A percentile compares a stretch with the other conserved stretches of the same genome.
phyloP scores from a whole-genome alignment of 2,113 vertebrate species.

The Corvus cornix region DNA sequence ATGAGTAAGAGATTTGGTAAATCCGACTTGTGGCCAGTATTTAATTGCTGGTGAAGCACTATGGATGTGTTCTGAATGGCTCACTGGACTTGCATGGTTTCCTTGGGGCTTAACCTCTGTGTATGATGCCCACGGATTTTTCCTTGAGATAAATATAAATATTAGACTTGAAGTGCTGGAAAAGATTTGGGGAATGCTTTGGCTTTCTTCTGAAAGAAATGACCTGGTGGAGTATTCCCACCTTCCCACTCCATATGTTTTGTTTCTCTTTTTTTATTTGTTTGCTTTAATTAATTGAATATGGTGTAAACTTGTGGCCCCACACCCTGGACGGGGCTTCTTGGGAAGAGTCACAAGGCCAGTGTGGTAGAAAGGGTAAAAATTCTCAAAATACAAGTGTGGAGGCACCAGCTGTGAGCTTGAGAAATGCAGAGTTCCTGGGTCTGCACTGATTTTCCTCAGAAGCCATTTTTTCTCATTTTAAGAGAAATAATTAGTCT shows the following conservation, averaged over 20 bases:
- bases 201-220: not conserved
- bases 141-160: not conserved
- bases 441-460: not conserved
- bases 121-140: not conserved
- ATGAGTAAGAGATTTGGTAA: conserved; percentile 24
- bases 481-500: not conserved
- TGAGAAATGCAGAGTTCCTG: not conserved
- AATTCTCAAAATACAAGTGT: not conserved
- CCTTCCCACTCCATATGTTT: fast-evolving
- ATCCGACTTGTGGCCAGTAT: not conserved
- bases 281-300: not conserved
- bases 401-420: not conserved
- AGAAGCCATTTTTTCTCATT: not conserved
- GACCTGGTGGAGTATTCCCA: not conserved
- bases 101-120: not conserved
- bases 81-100: not conserved
- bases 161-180: not conserved
- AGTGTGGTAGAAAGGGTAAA: not conserved
- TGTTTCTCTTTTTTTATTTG: no score
- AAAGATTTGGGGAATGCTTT: not conserved
- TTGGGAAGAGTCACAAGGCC: not conserved
- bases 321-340: not conserved
- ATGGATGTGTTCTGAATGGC: not conserved
- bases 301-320: not conserved
- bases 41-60: not conserved